phyloP scores from a whole-genome alignment of 2,888 invertebrate genomes.

The Ditula angustiorana region DNA sequence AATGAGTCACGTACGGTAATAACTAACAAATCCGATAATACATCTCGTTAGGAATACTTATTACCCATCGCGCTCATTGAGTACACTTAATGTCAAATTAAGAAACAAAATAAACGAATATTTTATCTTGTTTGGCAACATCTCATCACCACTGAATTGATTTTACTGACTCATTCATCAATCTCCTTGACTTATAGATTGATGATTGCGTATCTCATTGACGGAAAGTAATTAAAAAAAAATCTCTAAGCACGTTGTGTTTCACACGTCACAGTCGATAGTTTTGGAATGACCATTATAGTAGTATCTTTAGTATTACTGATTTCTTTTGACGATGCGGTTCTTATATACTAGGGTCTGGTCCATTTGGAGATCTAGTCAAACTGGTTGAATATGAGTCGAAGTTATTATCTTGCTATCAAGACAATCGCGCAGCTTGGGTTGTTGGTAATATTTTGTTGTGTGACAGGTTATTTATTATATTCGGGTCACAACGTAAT shows the following conservation, averaged over 20 bases:
- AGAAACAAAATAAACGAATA: slow-evolving; percentile 55
- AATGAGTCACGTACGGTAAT: background rate
- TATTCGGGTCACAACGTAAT: slow-evolving; percentile 55
- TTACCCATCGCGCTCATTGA: slow-evolving; percentile 50
- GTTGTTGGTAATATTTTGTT: slow-evolving; percentile 58
- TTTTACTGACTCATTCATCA: slow-evolving; percentile 76
- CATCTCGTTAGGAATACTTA: slow-evolving; percentile 47
- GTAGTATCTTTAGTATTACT: slow-evolving; percentile 44
- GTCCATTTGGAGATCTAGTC: slow-evolving; percentile 46
- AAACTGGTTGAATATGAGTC: slow-evolving; percentile 53
- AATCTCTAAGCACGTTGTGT: slow-evolving; percentile 57
- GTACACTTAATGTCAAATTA: slow-evolving; percentile 82
- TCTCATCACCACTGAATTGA: slow-evolving; percentile 77
- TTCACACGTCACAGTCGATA: slow-evolving; percentile 54
- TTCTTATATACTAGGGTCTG: slow-evolving; percentile 3
- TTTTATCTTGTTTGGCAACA: slow-evolving; percentile 55
- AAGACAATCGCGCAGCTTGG: slow-evolving; percentile 61
- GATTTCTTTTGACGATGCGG: slow-evolving; percentile 26
- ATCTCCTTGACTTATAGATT: slow-evolving; percentile 81
- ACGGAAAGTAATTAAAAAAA: slow-evolving; percentile 81
- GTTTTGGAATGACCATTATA: slow-evolving; percentile 49
- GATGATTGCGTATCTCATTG: slow-evolving; percentile 72
- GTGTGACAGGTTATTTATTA: slow-evolving; percentile 73
- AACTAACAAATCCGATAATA: slow-evolving; percentile 36
- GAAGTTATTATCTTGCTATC: slow-evolving; percentile 71